Evolutionary conservation across 1,140 invertebrate species (phyloP).

Genomic region (Drosophila hydei): DNA sequence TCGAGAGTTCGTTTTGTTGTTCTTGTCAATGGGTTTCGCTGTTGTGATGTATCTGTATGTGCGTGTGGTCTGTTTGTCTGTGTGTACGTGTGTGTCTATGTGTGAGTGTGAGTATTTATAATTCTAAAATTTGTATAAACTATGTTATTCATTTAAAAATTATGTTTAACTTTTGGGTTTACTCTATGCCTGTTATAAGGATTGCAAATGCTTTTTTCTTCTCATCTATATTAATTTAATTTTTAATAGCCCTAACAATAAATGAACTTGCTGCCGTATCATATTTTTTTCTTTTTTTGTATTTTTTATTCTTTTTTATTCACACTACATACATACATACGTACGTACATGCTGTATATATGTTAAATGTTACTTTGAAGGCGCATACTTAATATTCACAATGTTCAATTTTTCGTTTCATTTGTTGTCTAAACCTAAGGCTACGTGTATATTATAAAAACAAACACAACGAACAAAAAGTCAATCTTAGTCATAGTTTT

Average conservation of each 20-base stretch:
- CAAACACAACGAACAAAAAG: slow-evolving; percentile 56
- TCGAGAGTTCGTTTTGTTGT: slow-evolving; percentile 83
- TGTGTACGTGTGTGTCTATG: slow-evolving; percentile 15
- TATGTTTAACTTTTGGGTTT: slow-evolving; percentile 80
- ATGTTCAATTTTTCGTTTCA: slow-evolving; percentile 55
- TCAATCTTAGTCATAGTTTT: slow-evolving; percentile 42
- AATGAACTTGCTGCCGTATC: slow-evolving; percentile 66
- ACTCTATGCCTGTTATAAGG: slow-evolving; percentile 65
- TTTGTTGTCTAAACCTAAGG: slow-evolving; percentile 61
- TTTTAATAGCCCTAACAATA: slow-evolving; percentile 64
- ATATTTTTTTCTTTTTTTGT: slow-evolving; percentile 7
- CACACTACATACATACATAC: slow-evolving; percentile 52
- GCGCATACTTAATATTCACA: slow-evolving; percentile 83
- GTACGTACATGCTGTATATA: slow-evolving; percentile 19
- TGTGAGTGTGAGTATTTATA: slow-evolving; percentile 36
- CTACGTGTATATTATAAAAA: slow-evolving; percentile 56
- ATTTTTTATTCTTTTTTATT: slow-evolving; percentile 38
- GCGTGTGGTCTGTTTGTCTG: slow-evolving; percentile 26
- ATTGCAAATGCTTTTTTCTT: slow-evolving; percentile 70
- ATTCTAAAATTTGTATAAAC: slow-evolving; percentile 69
- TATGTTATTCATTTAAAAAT: slow-evolving; percentile 77
- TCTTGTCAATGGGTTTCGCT: slow-evolving; percentile 63
- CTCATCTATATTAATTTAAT: slow-evolving; percentile 45
- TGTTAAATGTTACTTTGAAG: slow-evolving; percentile 67
- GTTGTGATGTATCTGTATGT: slow-evolving; percentile 51